Evolutionary conservation across 2,113 vertebrate genomes (phyloP), one percentile per base, ranked within the genome.

Genomic region (Morone saxatilis): DNA sequence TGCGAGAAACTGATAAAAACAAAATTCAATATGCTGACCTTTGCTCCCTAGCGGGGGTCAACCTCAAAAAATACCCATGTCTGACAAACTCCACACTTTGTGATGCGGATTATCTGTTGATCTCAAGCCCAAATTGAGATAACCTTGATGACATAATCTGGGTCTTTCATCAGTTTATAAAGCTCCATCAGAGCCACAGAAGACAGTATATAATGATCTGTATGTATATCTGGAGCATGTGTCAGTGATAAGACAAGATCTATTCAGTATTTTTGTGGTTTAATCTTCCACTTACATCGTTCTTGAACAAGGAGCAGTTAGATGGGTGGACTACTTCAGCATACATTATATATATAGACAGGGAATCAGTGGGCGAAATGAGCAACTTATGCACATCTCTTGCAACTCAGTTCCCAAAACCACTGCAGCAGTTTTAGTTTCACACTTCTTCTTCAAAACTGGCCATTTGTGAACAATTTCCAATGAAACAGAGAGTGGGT

Each of bases 301-400:
- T 36, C 25, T 77, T 57, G 14, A 67, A 57, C 53, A 38, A 62
- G 43, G 20, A 16, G 48, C 16, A 66, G 20, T 48, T 19, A 22
- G 3, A 12, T 41, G 4, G 9, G 7, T 48, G 1, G 19, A 63
- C 19, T 48, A 20, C 38, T 43, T 31, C 31, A 31, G 31, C 31
- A 45, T 25, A 50, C 48, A 19, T 76, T 48, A 20, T 56, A 2
- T 56, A 2, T 16, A 0, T 57, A 40, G 17, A 45, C 7, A 2
- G 20, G 41, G 41, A 84, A 65, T 36, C 20, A 5, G 16, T 25
- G 54, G 40, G 19, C 50, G 83, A 83, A 76, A 84, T 83, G 72
- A 72, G 63, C 7, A 8, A 31, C n/a, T 59, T 43, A 4, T 61
- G 40, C 22, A 31, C 53, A 77, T 60, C 16, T n/a, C 5, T 61